These are phyloP conservation scores for Pedionomus torquatus DNA, from an alignment of 2,113 vertebrate genomes.

Conservation along the genomic window DNA sequence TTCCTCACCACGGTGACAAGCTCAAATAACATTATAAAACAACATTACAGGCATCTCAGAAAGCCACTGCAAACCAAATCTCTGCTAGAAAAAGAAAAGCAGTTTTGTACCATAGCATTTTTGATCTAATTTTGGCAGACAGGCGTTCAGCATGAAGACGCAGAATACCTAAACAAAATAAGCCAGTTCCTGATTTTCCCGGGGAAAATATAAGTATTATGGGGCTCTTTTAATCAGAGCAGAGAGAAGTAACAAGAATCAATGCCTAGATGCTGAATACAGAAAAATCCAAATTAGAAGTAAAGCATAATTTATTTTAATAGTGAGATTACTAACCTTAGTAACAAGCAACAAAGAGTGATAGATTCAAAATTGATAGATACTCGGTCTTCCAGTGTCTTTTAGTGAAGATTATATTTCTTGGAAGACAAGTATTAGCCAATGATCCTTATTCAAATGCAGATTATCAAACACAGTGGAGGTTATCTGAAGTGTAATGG, in stretches of 20 bases:
- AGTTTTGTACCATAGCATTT: not conserved
- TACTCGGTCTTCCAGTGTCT: not conserved
- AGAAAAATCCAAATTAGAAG: not conserved
- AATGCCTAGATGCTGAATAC: not conserved
- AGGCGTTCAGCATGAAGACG: not conserved
- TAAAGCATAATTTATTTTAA: not conserved
- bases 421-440: not conserved
- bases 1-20: not conserved
- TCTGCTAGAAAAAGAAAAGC: not conserved
- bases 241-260: not conserved
- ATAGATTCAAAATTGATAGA: not conserved
- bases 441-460: not conserved
- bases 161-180: not conserved
- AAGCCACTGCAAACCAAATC: not conserved
- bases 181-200: not conserved
- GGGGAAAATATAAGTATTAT: not conserved
- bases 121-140: not conserved
- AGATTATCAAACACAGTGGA: not conserved
- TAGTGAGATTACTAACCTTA: not conserved
- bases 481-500: not conserved
- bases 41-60: not conserved
- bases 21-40: too few species aligned
- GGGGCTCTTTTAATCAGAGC: not conserved
- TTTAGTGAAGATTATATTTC: not conserved
- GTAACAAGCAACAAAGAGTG: not conserved